Conservation (phyloP, 1,140 invertebrate genomes). For the Bombus consobrinus region DNA sequence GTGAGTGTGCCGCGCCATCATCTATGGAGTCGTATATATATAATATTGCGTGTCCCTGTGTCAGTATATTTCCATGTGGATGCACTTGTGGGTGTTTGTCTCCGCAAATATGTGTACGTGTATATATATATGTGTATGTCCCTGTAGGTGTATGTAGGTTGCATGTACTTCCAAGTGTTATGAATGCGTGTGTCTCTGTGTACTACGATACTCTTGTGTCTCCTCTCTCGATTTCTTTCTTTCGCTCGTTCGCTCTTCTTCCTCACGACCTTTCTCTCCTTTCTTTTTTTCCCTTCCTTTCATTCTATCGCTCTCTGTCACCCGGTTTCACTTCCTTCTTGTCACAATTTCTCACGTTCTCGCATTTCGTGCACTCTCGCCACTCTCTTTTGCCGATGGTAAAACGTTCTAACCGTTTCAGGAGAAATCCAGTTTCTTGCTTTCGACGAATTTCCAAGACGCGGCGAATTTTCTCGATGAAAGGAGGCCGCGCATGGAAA, state of each 20-base stretch:
- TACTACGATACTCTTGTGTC: slow-evolving; percentile 80
- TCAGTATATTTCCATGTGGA: slow-evolving; percentile 60
- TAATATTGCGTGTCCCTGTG: slow-evolving; percentile 80
- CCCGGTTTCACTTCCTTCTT: slow-evolving; percentile 47
- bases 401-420: not conserved
- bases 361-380: slow-evolving; percentile 20
- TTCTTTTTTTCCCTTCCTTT: slow-evolving; percentile 13
- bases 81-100: slow-evolving; percentile 56
- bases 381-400: slow-evolving; percentile 7
- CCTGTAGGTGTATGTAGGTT: slow-evolving; percentile 53
- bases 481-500: not conserved
- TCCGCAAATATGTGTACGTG: slow-evolving; percentile 45
- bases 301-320: slow-evolving; percentile 23
- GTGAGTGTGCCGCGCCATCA: slow-evolving; percentile 84
- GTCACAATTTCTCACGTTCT: slow-evolving; percentile 44
- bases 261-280: slow-evolving; percentile 34
- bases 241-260: slow-evolving; percentile 58
- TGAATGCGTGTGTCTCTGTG: slow-evolving; percentile 57
- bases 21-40: slow-evolving; percentile 84
- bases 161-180: slow-evolving; percentile 54
- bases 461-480: not conserved
- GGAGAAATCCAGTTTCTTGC: not conserved
- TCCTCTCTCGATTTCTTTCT: slow-evolving; percentile 65
- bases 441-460: not conserved
- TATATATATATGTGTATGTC: slow-evolving; percentile 46